These are phyloP conservation scores for Sebastolobus altivelis DNA, from an alignment of 2,797 vertebrate species.

Conservation along the genomic window DNA sequence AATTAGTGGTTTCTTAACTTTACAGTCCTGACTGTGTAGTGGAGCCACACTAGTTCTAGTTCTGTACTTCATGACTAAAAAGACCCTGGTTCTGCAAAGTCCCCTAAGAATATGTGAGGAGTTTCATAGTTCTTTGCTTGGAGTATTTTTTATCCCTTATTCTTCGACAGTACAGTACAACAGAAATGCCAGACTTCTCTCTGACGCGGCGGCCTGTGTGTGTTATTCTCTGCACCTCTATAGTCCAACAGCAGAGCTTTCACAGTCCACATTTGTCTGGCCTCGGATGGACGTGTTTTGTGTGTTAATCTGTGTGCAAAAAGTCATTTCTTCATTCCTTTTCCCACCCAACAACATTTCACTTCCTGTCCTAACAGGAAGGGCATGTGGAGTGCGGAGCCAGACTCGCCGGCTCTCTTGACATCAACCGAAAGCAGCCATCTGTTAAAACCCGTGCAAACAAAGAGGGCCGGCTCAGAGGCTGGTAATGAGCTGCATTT, in stretches of 20 bases:
- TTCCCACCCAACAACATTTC: conserved; percentile 65
- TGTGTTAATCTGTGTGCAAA: conserved; percentile 82
- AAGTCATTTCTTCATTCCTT: conserved; percentile 74
- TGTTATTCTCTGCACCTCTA: conserved; percentile 76
- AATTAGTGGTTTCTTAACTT: conserved; percentile 93
- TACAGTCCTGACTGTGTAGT: conserved; percentile 77
- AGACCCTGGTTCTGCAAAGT: conserved; percentile 75
- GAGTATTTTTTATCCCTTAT: conserved; percentile 59
- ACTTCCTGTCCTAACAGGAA: conserved; percentile 77
- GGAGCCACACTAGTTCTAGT: conserved; percentile 76
- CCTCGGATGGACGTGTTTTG: conserved; percentile 70
- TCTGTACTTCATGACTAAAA: conserved; percentile 75
- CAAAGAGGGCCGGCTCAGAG: conserved; percentile 86
- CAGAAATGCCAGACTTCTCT: conserved; percentile 73
- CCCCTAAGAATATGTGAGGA: conserved; percentile 67
- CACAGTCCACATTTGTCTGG: conserved; percentile 76
- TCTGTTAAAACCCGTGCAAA: conserved; percentile 81
- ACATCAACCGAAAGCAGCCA: conserved; percentile 65
- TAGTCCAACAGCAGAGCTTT: conserved; percentile 74
- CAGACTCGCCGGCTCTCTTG: conserved; percentile 63
- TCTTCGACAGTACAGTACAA: conserved; percentile 72
- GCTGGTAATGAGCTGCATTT: conserved; percentile 99
- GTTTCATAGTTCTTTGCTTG: conserved; percentile 75
- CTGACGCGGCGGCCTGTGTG: conserved; percentile 53
- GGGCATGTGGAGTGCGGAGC: conserved; percentile 64